A percentile compares a stretch with the other conserved stretches of the same genome.
These are phyloP conservation scores for Anas platyrhynchos DNA, from an alignment of 2,113 vertebrate genomes.

Conservation along the genomic window DNA sequence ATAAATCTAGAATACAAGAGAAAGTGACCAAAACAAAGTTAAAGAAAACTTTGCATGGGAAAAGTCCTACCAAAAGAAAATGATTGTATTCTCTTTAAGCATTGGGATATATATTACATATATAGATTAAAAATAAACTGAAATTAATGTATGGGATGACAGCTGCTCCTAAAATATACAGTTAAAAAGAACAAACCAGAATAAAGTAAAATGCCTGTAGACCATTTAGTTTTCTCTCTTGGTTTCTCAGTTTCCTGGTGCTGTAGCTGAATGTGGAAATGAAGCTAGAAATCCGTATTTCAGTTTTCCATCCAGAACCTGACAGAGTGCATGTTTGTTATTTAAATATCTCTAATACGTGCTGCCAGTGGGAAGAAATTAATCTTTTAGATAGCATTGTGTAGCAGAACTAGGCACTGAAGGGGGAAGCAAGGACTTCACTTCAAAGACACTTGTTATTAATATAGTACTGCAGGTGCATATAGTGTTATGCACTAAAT, in stretches of 20 bases:
- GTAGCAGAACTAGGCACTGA: background rate
- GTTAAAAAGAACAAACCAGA: background rate
- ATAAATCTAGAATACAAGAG: background rate
- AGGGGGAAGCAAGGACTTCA: background rate
- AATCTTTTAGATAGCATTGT: background rate
- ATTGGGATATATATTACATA: background rate
- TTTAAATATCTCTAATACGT: background rate
- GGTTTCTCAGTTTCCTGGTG: background rate
- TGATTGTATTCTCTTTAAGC: background rate
- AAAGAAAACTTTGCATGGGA: background rate
- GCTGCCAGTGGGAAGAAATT: background rate
- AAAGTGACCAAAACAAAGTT: background rate
- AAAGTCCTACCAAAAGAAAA: background rate
- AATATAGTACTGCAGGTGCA: background rate
- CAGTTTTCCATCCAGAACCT: background rate
- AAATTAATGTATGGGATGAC: background rate
- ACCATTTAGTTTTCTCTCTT: background rate
- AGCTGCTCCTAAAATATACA: background rate
- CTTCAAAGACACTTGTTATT: background rate
- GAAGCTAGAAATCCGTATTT: background rate
- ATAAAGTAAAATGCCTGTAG: background rate
- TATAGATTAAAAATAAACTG: background rate
- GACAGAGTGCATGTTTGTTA: background rate
- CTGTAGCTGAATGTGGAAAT: background rate
- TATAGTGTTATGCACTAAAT: background rate